phyloP scores from a whole-genome alignment of 2,797 vertebrate species.

The Sarcophilus harrisii region DNA sequence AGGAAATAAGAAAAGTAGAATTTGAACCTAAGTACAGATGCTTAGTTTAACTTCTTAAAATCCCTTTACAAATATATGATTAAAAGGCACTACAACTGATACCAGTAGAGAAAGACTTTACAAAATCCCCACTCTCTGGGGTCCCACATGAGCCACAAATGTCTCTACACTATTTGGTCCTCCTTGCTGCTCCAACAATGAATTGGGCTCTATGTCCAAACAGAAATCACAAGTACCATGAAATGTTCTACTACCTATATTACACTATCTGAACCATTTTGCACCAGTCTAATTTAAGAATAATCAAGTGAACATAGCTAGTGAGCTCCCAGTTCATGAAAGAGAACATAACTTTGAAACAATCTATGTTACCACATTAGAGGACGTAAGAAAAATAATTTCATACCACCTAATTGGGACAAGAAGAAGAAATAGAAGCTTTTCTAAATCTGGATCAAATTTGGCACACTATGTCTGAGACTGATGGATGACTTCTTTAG shows the following conservation, averaged over 20 bases:
- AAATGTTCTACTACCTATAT: background rate
- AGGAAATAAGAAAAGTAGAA: background rate
- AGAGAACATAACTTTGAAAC: background rate
- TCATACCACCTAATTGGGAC: background rate
- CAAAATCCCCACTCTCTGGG: background rate
- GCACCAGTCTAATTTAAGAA: background rate
- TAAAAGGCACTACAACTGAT: background rate
- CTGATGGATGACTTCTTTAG: background rate
- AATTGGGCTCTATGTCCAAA: background rate
- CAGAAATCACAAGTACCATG: background rate
- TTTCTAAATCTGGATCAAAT: conserved; percentile 3
- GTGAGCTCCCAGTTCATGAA: background rate
- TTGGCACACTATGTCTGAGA: background rate
- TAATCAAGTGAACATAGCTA: background rate
- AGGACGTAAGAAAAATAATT: background rate
- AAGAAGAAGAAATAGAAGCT: background rate
- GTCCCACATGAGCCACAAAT: background rate
- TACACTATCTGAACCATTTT: background rate
- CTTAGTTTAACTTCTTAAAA: background rate
- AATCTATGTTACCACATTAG: background rate
- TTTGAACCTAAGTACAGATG: background rate
- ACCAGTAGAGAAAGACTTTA: background rate
- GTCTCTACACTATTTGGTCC: background rate
- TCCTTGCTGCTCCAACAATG: background rate
- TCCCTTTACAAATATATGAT: background rate